A percentile compares a stretch with the other conserved stretches of the same genome.
Evolutionary conservation across 2,888 invertebrate genomes (phyloP).

Genomic region (Drosophila formosana): DNA sequence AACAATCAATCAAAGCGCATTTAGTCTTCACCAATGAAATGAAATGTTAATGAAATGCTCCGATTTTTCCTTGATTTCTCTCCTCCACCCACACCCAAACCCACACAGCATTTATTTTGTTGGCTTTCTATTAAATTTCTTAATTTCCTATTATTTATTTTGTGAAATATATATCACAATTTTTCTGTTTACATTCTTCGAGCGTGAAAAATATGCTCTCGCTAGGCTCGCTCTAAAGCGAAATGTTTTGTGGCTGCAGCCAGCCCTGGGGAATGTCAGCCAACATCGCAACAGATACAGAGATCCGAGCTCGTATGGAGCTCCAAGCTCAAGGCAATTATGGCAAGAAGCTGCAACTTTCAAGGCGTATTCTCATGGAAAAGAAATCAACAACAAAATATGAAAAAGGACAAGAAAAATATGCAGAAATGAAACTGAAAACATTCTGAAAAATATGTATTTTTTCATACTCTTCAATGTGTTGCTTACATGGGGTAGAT

Average conservation of each 20-base stretch:
- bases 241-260: slow-evolving; percentile 43
- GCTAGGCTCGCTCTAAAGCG: slow-evolving; percentile 9
- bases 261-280: slow-evolving; percentile 40
- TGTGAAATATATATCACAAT: background rate
- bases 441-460: slow-evolving; percentile 36
- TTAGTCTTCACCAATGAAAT: slow-evolving; percentile 56
- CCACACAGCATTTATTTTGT: slow-evolving; percentile 1
- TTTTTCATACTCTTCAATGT: slow-evolving; percentile 3
- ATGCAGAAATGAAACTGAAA: slow-evolving; percentile 38
- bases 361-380: slow-evolving; percentile 18
- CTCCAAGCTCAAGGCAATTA: slow-evolving; percentile 57
- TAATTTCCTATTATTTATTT: slow-evolving; percentile 17
- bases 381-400: background rate
- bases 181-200: slow-evolving; percentile 7
- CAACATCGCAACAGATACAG: slow-evolving; percentile 16
- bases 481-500: slow-evolving; percentile 2
- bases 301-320: background rate
- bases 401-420: slow-evolving; percentile 19
- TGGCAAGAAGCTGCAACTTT: slow-evolving; percentile 47
- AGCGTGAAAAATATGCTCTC: background rate
- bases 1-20: slow-evolving; percentile 80
- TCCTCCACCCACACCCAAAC: background rate
- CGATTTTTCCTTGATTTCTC: slow-evolving; percentile 57
- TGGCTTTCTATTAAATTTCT: slow-evolving; percentile 1
- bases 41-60: slow-evolving; percentile 66